These are phyloP conservation scores for Eucera pruinosa DNA, from an alignment of 2,888 invertebrate genomes.

Conservation along the genomic window DNA sequence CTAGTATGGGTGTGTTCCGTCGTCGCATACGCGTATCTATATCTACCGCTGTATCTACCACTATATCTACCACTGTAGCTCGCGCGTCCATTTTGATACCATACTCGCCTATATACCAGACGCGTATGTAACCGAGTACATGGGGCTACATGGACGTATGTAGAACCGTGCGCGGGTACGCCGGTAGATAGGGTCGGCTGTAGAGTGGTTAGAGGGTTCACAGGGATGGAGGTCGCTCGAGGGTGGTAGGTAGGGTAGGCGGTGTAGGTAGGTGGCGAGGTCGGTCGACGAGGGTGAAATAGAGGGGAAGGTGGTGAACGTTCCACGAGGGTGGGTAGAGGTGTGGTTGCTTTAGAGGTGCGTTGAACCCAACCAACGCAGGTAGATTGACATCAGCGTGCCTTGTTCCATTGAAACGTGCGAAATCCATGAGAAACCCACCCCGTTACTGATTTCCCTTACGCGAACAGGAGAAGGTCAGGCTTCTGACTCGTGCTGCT, in stretches of 20 bases:
- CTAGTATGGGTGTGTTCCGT: conserved; percentile 1
- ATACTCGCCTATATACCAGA: conserved; percentile 70
- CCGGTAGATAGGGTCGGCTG: conserved; percentile 74
- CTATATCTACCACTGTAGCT: conserved; percentile 71
- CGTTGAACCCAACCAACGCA: conserved; percentile 82
- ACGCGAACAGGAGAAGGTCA: neutral
- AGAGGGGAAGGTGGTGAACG: conserved; percentile 78
- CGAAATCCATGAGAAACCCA: conserved; percentile 82
- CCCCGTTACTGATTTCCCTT: conserved; percentile 37
- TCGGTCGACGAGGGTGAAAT: conserved; percentile 69
- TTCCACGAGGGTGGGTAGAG: conserved; percentile 80
- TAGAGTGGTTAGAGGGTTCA: conserved; percentile 76
- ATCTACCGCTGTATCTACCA: conserved; percentile 65
- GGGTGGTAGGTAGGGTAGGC: conserved; percentile 61
- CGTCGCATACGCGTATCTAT: conserved; percentile 37
- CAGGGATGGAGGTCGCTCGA: conserved; percentile 67
- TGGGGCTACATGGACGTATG: conserved; percentile 62
- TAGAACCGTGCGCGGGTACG: conserved; percentile 69
- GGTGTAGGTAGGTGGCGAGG: conserved; percentile 67
- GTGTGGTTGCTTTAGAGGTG: conserved; percentile 84
- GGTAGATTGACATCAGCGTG: conserved; percentile 82
- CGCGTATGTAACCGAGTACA: conserved; percentile 64
- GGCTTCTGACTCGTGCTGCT: neutral
- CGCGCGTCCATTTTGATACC: conserved; percentile 79
- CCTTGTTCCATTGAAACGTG: conserved; percentile 82